Conservation (phyloP, 2,113 vertebrate genomes). For the Oncorhynchus kisutch region DNA sequence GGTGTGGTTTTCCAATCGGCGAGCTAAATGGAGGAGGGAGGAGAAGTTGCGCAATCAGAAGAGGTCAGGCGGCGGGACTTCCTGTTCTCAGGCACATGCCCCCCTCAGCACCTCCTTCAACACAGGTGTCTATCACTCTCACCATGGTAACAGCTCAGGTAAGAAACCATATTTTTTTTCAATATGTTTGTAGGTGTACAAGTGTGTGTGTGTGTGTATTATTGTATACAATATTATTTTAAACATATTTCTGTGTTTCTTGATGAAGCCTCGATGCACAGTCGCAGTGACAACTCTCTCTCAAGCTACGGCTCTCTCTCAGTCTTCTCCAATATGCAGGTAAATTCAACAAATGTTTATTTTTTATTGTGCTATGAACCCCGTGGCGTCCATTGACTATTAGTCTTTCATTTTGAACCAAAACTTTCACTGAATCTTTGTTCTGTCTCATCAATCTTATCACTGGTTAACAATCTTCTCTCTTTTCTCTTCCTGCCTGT, state of each 20-base stretch:
- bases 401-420: neutral
- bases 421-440: neutral
- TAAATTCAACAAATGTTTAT: slow-evolving; percentile 13
- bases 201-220: too few relatives aligned
- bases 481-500: neutral
- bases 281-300: slow-evolving; percentile 57
- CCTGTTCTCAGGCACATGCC: slow-evolving; percentile 56
- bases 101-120: slow-evolving; percentile 65
- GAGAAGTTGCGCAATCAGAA: slow-evolving; percentile 75
- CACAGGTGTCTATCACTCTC: slow-evolving; percentile 60
- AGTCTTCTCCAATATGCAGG: slow-evolving; percentile 58
- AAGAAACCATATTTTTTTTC: neutral
- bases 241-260: neutral
- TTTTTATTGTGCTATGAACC: neutral
- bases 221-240: neutral
- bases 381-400: neutral
- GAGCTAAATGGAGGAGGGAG: slow-evolving; percentile 80
- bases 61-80: slow-evolving; percentile 54
- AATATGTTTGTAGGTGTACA: too few relatives aligned
- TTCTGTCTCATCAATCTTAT: neutral
- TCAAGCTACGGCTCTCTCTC: slow-evolving; percentile 55
- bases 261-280: slow-evolving; percentile 58
- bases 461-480: neutral
- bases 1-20: slow-evolving; percentile 83
- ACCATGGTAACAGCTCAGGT: slow-evolving; percentile 52